Evolutionary conservation across 1,140 invertebrate genomes (phyloP).

Genomic region (Dufourea novaeangliae): DNA sequence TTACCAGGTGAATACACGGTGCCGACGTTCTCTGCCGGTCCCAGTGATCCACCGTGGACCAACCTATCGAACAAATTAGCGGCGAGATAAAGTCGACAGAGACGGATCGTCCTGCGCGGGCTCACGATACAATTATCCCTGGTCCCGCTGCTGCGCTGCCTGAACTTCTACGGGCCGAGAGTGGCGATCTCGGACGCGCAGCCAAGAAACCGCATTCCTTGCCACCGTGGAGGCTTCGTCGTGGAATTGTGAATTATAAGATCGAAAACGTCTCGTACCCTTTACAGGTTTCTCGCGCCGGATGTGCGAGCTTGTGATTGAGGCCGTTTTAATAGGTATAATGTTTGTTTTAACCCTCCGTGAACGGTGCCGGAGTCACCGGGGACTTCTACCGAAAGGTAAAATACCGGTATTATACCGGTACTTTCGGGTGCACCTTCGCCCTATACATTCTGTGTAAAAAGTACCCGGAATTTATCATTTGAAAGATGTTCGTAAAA

Average conservation of each 20-base stretch:
- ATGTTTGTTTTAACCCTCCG: no score
- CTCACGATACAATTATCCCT: constrained; percentile 73
- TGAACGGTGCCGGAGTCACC: no score
- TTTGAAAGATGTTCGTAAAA: no score
- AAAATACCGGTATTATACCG: no score
- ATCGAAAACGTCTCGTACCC: background rate
- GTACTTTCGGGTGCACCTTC: no score
- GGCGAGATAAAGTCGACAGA: constrained; percentile 78
- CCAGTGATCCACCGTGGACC: constrained; percentile 17
- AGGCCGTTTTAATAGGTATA: no score
- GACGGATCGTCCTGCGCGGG: constrained; percentile 72
- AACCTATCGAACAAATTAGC: constrained; percentile 78
- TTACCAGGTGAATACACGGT: constrained; percentile 25
- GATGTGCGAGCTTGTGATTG: background rate
- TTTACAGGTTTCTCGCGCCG: background rate
- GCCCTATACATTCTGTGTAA: no score
- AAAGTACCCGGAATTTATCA: no score
- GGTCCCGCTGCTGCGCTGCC: background rate
- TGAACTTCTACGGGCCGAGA: background rate
- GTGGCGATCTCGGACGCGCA: background rate
- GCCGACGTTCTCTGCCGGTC: background rate
- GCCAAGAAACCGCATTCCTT: background rate
- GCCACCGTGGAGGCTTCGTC: background rate
- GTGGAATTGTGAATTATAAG: background rate
- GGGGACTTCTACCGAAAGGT: no score